A percentile compares a stretch with the other conserved stretches of the same genome.
phyloP scores from a whole-genome alignment of 2,797 vertebrate genomes.

The Valencia hispanica region DNA sequence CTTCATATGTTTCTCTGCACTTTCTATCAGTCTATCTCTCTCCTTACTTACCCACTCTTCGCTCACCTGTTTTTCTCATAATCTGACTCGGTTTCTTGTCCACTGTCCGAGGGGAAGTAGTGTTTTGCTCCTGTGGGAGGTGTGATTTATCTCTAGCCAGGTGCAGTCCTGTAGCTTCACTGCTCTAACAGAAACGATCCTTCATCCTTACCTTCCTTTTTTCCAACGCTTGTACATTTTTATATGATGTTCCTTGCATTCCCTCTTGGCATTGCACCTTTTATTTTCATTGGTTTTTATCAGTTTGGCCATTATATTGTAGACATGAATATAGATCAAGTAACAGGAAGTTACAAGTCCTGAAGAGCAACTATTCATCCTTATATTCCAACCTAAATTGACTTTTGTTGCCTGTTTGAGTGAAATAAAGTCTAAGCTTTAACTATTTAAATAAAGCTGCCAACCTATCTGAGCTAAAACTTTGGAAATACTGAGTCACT shows the following conservation, averaged over 20 bases:
- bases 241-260: conserved; percentile 16
- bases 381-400: conserved; percentile 30
- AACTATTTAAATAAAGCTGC: conserved; percentile 27
- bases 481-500: conserved; percentile 59
- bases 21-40: conserved; percentile 37
- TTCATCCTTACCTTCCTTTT: conserved; percentile 10
- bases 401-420: conserved; percentile 41
- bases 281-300: conserved; percentile 12
- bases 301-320: conserved; percentile 2
- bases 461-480: conserved; percentile 44
- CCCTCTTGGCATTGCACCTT: not conserved
- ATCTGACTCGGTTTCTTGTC: conserved; percentile 18
- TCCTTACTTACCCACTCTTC: conserved; percentile 15
- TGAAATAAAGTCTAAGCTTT: conserved; percentile 32
- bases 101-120: conserved; percentile 40
- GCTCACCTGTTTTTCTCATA: conserved; percentile 28
- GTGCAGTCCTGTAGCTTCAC: conserved; percentile 45
- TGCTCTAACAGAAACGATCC: conserved; percentile 6
- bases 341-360: conserved; percentile 40
- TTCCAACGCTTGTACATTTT: conserved; percentile 15
- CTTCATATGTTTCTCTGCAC: conserved; percentile 12
- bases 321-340: conserved; percentile 30
- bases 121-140: conserved; percentile 51
- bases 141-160: conserved; percentile 59
- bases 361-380: conserved; percentile 28